Evolutionary conservation across 2,113 vertebrate genomes (phyloP).

Genomic region (Rhegmatorhina hoffmannsi): DNA sequence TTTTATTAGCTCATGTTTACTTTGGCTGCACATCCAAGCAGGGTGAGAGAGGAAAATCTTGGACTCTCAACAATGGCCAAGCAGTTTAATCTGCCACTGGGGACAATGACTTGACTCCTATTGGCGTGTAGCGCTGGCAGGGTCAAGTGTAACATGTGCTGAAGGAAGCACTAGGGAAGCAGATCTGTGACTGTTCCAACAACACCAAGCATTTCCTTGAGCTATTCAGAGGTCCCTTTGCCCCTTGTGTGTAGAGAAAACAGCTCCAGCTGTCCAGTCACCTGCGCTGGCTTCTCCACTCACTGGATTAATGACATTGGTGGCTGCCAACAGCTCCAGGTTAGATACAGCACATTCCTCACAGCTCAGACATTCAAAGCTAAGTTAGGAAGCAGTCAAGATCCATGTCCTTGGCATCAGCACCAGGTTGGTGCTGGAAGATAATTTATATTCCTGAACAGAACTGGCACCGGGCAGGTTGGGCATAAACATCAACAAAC

Average conservation of each 20-base stretch:
- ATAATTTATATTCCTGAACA: background rate
- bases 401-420: slow-evolving; percentile 4
- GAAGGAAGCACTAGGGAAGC: slow-evolving; percentile 62
- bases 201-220: slow-evolving; percentile 34
- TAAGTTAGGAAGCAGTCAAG: slow-evolving; percentile 14
- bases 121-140: background rate
- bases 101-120: slow-evolving; percentile 51
- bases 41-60: slow-evolving; percentile 58
- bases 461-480: background rate
- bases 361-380: background rate
- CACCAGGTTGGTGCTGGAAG: background rate
- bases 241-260: background rate
- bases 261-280: slow-evolving; percentile 35
- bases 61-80: slow-evolving; percentile 49
- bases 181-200: background rate
- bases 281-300: slow-evolving; percentile 8
- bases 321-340: background rate
- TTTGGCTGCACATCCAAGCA: slow-evolving; percentile 53
- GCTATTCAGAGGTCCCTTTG: slow-evolving; percentile 41
- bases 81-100: slow-evolving; percentile 46
- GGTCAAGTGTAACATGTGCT: slow-evolving; percentile 41
- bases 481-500: background rate
- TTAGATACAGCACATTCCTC: slow-evolving; percentile 5
- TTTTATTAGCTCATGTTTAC: slow-evolving; percentile 57
- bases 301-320: background rate